These are phyloP conservation scores for Limnephilus rhombicus DNA, from an alignment of 2,888 invertebrate species.

Conservation along the genomic window DNA sequence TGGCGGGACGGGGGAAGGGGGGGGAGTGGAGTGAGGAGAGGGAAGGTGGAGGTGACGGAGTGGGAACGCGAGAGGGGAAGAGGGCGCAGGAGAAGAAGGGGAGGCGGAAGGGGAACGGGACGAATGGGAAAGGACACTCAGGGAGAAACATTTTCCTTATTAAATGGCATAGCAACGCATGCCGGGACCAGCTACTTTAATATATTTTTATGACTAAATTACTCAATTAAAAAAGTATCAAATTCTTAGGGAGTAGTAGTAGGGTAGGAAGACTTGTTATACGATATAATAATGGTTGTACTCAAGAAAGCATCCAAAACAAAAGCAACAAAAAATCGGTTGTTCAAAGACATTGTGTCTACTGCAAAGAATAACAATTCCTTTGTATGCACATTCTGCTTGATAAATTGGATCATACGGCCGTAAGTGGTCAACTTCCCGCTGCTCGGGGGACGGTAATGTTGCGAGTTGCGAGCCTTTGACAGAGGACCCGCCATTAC, in stretches of 20 bases:
- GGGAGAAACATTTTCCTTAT: no score
- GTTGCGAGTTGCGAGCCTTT: conserved; percentile 34
- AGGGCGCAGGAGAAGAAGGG: no score
- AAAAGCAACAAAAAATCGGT: neutral
- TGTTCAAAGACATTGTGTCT: neutral
- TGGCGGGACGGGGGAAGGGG: no score
- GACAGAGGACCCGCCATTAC: conserved; percentile 35
- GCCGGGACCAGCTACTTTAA: no score
- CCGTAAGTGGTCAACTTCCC: conserved; percentile 38
- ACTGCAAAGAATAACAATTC: conserved; percentile 22
- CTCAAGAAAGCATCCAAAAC: neutral
- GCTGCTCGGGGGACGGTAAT: conserved; percentile 13
- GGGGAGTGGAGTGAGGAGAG: no score
- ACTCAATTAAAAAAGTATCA: neutral
- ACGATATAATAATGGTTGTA: neutral
- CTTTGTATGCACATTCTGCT: conserved; percentile 42
- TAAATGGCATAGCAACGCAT: no score
- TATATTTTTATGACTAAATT: neutral
- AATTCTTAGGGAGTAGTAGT: neutral
- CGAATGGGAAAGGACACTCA: no score
- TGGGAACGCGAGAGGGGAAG: no score
- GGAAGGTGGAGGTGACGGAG: no score
- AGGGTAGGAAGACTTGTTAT: neutral
- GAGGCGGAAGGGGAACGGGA: no score
- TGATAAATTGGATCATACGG: conserved; percentile 31